Conservation (phyloP, 2,113 vertebrate species). For the Dolichallabes microphthalmus region DNA sequence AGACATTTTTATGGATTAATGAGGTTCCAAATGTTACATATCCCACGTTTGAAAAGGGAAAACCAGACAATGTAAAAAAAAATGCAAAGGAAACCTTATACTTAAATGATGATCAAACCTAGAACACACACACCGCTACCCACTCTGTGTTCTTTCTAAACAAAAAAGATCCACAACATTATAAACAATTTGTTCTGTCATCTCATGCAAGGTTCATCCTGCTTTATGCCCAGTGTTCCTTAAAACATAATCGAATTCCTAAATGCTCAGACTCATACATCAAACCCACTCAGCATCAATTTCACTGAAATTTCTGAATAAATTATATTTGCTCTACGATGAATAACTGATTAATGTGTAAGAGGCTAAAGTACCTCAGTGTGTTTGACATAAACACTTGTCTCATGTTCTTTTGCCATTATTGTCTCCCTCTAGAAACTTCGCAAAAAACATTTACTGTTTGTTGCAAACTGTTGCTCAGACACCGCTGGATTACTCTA, state of each 20-base stretch:
- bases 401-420: not conserved
- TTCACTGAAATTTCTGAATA: not conserved
- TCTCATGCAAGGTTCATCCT: not conserved
- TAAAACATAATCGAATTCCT: not conserved
- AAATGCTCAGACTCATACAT: not conserved
- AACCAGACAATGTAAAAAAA: not conserved
- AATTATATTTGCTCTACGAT: not conserved
- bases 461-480: not conserved
- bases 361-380: not conserved
- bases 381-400: not conserved
- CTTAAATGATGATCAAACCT: not conserved
- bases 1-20: no score
- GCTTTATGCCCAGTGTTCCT: not conserved
- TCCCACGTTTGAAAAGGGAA: not conserved
- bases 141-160: not conserved
- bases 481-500: constrained; percentile 16
- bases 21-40: no score
- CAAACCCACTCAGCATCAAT: not conserved
- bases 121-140: not conserved
- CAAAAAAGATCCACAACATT: not conserved
- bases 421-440: constrained; percentile 14
- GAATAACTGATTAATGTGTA: not conserved
- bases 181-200: not conserved
- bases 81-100: no score
- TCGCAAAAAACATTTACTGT: not conserved